Evolutionary conservation across 1,140 invertebrate species (phyloP), one percentile per base, ranked within the genome.

Genomic region (Tetragonula clypearis): DNA sequence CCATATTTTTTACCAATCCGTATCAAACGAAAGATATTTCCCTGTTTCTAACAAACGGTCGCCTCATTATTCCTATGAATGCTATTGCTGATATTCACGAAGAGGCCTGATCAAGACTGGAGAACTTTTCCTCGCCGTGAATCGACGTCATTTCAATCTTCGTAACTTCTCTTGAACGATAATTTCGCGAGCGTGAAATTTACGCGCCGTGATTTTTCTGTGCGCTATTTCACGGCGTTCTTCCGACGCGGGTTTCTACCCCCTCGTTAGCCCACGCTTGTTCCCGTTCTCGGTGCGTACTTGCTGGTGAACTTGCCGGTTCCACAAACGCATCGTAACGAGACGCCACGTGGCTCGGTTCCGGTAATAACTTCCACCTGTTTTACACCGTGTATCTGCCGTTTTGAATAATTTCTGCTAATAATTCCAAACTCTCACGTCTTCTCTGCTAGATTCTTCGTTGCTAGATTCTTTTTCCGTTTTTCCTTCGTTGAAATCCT

Each of bases 291-390:
- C 73, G 66, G 79, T 73, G 88, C 86, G 78, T 83, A 58, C 68
- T 86, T 81, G 75, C 87, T 90, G 88, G 80, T 77, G 65, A 90
- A 80, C 81, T 68, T 71, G 26, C 35, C 21, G 53, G 21, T 55
- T 41, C 76, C 76, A 87, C 86, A 89, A 89, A 77, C 65, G 88
- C 80, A 41, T 41, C 56, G 77, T 90, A 87, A 90, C 89, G 89
- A 90, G 89, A 81, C 83, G 80, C 83, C 82, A 75, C n/a, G 79
- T 82, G 88, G n/a, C 65, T 60, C n/a, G 62, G 41, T 77, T 66
- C 55, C 65, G 74, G 83, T 77, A 90, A 90, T 90, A 90, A 90
- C 77, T 79, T 84, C 87, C 89, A 90, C 82, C 89, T 87, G 89
- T 68, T 89, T 62, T 82, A 78, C 60, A 53, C 84, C 72, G 75